phyloP scores from a whole-genome alignment of 2,888 invertebrate species.

The Caenorhabditis angaria region DNA sequence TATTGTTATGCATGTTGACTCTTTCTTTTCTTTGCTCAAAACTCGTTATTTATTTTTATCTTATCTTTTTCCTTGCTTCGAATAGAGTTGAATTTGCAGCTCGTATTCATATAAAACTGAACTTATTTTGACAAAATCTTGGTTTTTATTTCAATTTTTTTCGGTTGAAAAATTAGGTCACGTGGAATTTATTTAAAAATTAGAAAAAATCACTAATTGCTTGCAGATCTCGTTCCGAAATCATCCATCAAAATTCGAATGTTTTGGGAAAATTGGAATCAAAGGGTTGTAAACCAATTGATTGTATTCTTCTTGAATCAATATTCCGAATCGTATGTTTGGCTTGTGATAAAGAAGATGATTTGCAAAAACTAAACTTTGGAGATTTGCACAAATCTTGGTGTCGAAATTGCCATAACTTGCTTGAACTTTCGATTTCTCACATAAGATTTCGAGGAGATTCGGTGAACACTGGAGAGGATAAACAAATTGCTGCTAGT shows the following conservation, averaged over 20 bases:
- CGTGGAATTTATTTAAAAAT: background rate
- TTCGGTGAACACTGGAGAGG: conserved; percentile 3
- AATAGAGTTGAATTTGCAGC: too few relatives aligned
- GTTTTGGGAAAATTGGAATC: conserved; percentile 5
- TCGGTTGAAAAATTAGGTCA: too few relatives aligned
- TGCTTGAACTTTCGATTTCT: background rate
- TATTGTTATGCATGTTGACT: too few relatives aligned
- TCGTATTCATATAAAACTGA: too few relatives aligned
- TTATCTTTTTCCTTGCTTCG: too few relatives aligned
- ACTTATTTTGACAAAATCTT: too few relatives aligned
- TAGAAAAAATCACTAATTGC: background rate
- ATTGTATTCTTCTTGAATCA: conserved; percentile 12
- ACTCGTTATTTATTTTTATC: too few relatives aligned
- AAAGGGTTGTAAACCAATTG: conserved; percentile 15
- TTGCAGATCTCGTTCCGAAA: conserved; percentile 3
- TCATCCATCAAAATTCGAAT: conserved; percentile 11
- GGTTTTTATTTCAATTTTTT: too few relatives aligned
- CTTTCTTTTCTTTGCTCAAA: too few relatives aligned
- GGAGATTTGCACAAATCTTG: conserved; percentile 16
- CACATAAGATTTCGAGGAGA: conserved; percentile 12
- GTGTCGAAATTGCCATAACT: conserved; percentile 12
- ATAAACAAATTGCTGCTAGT: background rate
- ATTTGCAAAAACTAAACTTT: conserved; percentile 10
- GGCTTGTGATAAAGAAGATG: conserved; percentile 7
- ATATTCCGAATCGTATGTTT: conserved; percentile 1